Conservation (phyloP, 2,888 invertebrate species). For the Ashinkailepas kermadecensis region DNA sequence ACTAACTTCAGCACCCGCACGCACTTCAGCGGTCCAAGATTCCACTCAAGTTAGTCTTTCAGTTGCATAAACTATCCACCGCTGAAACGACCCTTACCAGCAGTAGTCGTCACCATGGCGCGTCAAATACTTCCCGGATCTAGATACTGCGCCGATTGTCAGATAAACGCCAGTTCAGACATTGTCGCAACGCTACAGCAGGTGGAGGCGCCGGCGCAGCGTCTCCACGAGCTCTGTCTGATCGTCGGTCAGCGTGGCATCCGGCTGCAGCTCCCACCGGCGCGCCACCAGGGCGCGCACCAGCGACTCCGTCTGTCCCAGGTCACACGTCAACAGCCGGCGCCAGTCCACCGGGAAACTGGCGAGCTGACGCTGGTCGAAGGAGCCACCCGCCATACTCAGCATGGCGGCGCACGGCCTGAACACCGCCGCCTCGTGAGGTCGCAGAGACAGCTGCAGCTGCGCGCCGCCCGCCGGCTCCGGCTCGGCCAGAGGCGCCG, state of each 20-base stretch:
- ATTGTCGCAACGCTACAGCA: not conserved
- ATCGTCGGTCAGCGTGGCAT: not conserved
- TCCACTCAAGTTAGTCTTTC: too few species aligned
- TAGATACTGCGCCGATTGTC: too few species aligned
- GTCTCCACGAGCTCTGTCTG: not conserved
- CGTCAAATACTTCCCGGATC: too few species aligned
- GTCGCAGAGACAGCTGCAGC: not conserved
- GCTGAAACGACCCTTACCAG: too few species aligned
- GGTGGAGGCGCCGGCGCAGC: not conserved
- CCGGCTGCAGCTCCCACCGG: conserved; percentile 20
- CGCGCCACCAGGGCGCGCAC: not conserved
- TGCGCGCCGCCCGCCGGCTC: not conserved
- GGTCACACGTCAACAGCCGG: not conserved
- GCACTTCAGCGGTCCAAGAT: too few species aligned
- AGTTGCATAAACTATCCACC: too few species aligned
- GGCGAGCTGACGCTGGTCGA: not conserved
- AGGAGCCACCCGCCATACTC: not conserved
- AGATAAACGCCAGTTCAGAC: too few species aligned
- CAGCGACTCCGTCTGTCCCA: not conserved
- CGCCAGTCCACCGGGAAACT: not conserved
- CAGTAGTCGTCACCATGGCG: too few species aligned
- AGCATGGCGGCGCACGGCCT: not conserved
- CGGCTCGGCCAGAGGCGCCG: not conserved
- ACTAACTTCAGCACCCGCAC: too few species aligned
- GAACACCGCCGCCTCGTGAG: not conserved